Evolutionary conservation across 2,888 invertebrate species (phyloP), one percentile per base, ranked within the genome.

Genomic region (Oxyteleia sp.): DNA sequence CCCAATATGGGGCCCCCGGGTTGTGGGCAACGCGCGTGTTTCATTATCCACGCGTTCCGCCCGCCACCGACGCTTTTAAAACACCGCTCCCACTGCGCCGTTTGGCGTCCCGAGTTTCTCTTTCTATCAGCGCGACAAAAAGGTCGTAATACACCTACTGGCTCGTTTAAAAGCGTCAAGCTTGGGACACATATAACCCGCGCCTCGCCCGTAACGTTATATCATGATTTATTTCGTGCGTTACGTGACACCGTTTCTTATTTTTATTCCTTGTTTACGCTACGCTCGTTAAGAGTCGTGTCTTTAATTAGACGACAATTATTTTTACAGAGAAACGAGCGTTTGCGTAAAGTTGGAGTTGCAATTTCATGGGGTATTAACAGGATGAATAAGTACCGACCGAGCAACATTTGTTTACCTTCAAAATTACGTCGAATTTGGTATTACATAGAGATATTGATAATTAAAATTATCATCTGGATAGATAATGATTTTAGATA

Each of bases 181-280:
- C 38, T 11, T n/a, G n/a, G 38, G 38, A 51, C 26, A 26, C 49
- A 5, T 51, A 26, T 51, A 51, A 51, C 49, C 49, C 49, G 26
- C 49, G 26, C 49, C 26, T 51, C 23, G 26, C n/a, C 23, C 10
- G 47, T 47, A 51, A 51, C 26, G 49, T 51, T 51, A 51, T 51
- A 51, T 26, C 23, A 51, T 51, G 49, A 23, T 47, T 47, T 47
- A 47, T 47, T 47, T 47, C 20, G 47, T 47, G 23, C 23, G 49
- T 51, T 51, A 51, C 49, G 49, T 51, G 49, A 51, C 49, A 51
- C 49, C 49, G 26, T 51, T 51, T 51, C 16, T 51, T 51, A 51
- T 26, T 45, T 38, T 38, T 11, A 38, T n/a, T 38, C 38, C 38
- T n/a, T 38, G 38, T 38, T 38, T 38, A n/a, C 13, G 38, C n/a